These are phyloP conservation scores for Thryonomys swinderianus DNA, from an alignment of 2,113 vertebrate genomes.

Conservation along the genomic window DNA sequence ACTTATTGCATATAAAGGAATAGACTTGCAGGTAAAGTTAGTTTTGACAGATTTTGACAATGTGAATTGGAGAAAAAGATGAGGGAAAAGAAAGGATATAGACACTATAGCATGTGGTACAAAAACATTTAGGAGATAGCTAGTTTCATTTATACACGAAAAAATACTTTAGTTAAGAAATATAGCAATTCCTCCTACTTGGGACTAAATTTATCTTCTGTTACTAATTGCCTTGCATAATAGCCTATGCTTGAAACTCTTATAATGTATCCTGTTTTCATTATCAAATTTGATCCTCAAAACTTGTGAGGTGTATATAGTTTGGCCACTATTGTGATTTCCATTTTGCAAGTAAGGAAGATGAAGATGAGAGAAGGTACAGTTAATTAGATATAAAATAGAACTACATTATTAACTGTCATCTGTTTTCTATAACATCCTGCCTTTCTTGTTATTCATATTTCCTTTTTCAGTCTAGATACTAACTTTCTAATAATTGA, in stretches of 20 bases:
- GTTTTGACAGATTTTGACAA: slow-evolving; percentile 36
- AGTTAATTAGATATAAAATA: background rate
- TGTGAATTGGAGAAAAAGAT: slow-evolving; percentile 1
- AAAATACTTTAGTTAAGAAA: slow-evolving; percentile 3
- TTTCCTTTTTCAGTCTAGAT: background rate
- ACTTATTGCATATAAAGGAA: slow-evolving; percentile 19
- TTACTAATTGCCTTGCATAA: background rate
- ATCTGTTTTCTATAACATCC: background rate
- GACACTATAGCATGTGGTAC: background rate
- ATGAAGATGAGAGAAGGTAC: background rate
- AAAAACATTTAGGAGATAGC: slow-evolving; percentile 2
- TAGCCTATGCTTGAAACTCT: background rate
- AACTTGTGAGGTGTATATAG: background rate
- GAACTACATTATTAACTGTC: slow-evolving; percentile 3
- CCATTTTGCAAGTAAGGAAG: slow-evolving; percentile 3
- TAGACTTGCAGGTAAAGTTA: slow-evolving; percentile 26
- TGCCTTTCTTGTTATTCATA: slow-evolving; percentile 29
- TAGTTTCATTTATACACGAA: background rate
- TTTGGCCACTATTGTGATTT: background rate
- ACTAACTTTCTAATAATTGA: background rate
- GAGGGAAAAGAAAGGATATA: background rate
- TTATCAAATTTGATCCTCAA: background rate
- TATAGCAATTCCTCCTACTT: background rate
- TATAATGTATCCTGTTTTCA: background rate
- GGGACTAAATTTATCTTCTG: background rate